A percentile compares a stretch with the other conserved stretches of the same genome.
Conservation (phyloP, 2,797 vertebrate genomes). For the Mastacembelus armatus region DNA sequence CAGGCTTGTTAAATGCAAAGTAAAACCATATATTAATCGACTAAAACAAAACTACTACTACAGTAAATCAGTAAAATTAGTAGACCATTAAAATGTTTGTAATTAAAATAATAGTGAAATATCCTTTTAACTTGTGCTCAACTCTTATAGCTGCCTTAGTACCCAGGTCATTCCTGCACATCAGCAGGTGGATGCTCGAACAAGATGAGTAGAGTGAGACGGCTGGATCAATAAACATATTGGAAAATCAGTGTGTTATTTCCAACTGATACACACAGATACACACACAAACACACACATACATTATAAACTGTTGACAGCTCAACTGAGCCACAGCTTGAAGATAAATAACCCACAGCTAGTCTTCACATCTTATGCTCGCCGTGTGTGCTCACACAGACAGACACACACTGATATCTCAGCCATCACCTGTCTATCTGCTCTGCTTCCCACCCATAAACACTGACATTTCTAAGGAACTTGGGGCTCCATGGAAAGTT, state of each 20-base stretch:
- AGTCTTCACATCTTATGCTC: slow-evolving; percentile 57
- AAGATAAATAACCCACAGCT: slow-evolving; percentile 72
- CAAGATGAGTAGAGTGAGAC: slow-evolving; percentile 51
- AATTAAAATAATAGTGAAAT: background rate
- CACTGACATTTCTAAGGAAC: slow-evolving; percentile 16
- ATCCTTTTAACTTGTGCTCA: background rate
- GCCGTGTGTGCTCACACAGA: slow-evolving; percentile 21
- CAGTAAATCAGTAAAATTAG: too few relatives aligned
- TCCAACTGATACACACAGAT: slow-evolving; percentile 23
- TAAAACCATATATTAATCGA: too few relatives aligned
- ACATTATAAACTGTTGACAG: slow-evolving; percentile 45
- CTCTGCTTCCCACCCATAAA: slow-evolving; percentile 47
- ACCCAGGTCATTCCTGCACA: slow-evolving; percentile 33
- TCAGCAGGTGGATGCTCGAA: slow-evolving; percentile 41
- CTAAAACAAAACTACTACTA: too few relatives aligned
- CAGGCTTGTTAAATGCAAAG: too few relatives aligned
- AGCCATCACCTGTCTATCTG: slow-evolving; percentile 59
- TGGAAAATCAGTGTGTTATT: slow-evolving; percentile 54
- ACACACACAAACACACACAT: slow-evolving; percentile 2
- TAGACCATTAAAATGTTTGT: background rate
- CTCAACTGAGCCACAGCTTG: slow-evolving; percentile 53
- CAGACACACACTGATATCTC: slow-evolving; percentile 30
- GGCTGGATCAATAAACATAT: slow-evolving; percentile 66
- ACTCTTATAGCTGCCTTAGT: slow-evolving; percentile 1
- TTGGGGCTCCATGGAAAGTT: slow-evolving; percentile 25